Evolutionary conservation across 30 jellyfish, hydroid and myxozoan genomes (phyloP).

Genomic region (Nemopilema nomurai): DNA sequence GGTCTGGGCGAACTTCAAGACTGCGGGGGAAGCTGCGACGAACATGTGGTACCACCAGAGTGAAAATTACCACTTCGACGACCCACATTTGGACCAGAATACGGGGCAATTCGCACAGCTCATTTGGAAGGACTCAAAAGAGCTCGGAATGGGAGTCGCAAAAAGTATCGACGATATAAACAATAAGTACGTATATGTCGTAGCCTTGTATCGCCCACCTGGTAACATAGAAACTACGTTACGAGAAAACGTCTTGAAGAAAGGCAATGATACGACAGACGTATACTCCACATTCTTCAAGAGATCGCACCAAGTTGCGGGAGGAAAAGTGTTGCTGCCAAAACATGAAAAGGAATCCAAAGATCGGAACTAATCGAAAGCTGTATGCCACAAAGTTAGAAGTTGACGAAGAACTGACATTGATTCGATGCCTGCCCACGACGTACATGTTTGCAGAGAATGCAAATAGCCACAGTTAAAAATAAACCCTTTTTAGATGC

Average conservation of each 20-base stretch:
- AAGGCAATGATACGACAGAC: slow-evolving; percentile 91
- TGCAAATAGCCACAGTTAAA: neutral
- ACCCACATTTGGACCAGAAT: slow-evolving; percentile 95
- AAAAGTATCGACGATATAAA: slow-evolving; percentile 97
- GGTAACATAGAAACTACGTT: slow-evolving; percentile 94
- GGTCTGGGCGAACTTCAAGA: slow-evolving; percentile 97
- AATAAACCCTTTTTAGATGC: neutral
- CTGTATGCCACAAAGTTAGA: neutral
- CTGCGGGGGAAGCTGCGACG: slow-evolving; percentile 97
- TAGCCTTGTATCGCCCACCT: slow-evolving; percentile 96
- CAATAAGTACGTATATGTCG: slow-evolving; percentile 91
- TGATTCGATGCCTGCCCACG: neutral
- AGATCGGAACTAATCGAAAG: slow-evolving; percentile 12
- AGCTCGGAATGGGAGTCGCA: slow-evolving; percentile 99
- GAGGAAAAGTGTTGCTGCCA: slow-evolving; percentile 38
- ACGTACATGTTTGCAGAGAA: neutral
- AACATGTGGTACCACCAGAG: slow-evolving; percentile 96
- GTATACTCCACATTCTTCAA: slow-evolving; percentile 94
- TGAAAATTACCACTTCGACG: slow-evolving; percentile 82
- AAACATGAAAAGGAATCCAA: neutral
- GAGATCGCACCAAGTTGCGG: slow-evolving; percentile 54
- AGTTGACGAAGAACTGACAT: too few species aligned
- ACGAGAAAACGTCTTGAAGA: slow-evolving; percentile 83
- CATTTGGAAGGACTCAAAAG: slow-evolving; percentile 95
- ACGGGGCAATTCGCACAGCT: slow-evolving; percentile 99